A percentile compares a stretch with the other conserved stretches of the same genome.
Conservation (phyloP, 2,888 invertebrate species). For the Hemistola chrysoprasaria region DNA sequence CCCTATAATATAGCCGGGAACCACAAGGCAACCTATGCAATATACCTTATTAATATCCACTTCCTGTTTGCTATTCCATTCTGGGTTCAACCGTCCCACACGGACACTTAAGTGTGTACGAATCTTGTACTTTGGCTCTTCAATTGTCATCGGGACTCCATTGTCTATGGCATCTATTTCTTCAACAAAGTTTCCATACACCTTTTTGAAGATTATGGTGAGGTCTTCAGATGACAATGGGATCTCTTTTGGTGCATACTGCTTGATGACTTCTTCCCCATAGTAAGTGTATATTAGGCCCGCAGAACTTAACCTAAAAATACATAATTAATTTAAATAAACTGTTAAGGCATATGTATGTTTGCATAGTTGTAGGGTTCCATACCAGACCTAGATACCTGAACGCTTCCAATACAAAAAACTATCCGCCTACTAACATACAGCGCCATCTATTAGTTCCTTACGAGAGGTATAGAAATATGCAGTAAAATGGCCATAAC, state of each 20-base stretch:
- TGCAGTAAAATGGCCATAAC: no score
- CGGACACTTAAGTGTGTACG: constrained; percentile 89
- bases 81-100: constrained; percentile 90
- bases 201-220: constrained; percentile 83
- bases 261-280: constrained; percentile 89
- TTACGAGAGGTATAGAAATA: no score
- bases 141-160: constrained; percentile 92
- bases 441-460: no score
- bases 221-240: constrained; percentile 73
- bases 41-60: constrained; percentile 70
- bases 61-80: constrained; percentile 87
- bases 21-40: no score
- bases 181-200: constrained; percentile 94
- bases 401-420: no score
- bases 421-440: no score
- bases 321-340: not conserved
- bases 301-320: constrained; percentile 93
- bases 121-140: constrained; percentile 89
- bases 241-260: constrained; percentile 70
- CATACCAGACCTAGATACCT: no score
- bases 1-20: no score
- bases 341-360: no score
- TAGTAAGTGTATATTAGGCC: constrained; percentile 96
- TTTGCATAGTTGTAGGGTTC: no score
- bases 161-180: constrained; percentile 99